Conservation (phyloP, 2,113 vertebrate genomes). For the Piaya cayana region DNA sequence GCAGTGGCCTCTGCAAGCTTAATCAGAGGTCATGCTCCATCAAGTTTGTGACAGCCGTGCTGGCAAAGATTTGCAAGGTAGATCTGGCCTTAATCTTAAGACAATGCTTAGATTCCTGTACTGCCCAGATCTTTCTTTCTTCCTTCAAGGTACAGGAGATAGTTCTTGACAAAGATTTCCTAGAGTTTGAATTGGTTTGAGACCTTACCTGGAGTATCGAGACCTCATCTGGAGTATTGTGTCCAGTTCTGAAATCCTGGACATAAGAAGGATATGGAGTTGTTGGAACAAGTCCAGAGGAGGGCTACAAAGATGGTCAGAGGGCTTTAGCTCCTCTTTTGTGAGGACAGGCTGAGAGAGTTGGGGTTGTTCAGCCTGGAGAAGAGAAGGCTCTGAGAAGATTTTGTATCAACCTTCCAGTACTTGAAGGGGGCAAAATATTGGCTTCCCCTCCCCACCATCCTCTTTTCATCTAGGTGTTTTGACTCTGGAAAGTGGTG, state of each 20-base stretch:
- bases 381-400: no score
- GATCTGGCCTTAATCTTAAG: neutral
- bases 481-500: neutral
- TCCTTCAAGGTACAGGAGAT: neutral
- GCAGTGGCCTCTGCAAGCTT: slow-evolving; percentile 6
- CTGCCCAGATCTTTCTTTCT: neutral
- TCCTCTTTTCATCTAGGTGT: neutral
- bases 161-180: neutral
- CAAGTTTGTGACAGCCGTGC: neutral
- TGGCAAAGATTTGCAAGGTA: neutral
- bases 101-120: neutral
- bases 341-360: no score
- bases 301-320: no score
- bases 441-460: neutral
- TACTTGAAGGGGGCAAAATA: neutral
- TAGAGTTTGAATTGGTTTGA: neutral
- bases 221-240: no score
- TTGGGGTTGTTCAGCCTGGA: no score
- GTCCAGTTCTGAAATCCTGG: no score
- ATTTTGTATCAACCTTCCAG: no score
- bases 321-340: no score
- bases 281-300: no score
- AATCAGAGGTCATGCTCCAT: neutral
- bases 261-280: no score
- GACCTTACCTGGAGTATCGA: no score